These are phyloP conservation scores for Poliocrania exsul DNA, from an alignment of 2,797 vertebrate genomes.

Conservation along the genomic window DNA sequence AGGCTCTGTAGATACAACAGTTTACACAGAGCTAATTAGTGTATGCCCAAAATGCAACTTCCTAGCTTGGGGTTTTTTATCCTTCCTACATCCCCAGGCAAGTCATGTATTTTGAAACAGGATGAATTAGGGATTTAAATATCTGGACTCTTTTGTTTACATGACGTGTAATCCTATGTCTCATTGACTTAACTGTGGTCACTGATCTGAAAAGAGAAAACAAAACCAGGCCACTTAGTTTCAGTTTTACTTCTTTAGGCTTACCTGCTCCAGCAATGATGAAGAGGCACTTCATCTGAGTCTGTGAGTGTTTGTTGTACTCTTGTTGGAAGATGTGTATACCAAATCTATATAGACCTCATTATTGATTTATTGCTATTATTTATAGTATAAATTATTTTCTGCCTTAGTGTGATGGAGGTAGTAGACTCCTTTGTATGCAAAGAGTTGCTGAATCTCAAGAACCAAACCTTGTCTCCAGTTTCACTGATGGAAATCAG, in stretches of 20 bases:
- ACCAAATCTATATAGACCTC: not conserved
- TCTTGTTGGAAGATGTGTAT: not conserved
- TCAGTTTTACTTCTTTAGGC: not conserved
- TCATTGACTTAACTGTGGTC: not conserved
- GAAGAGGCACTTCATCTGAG: not conserved
- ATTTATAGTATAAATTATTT: not conserved
- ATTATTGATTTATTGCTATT: not conserved
- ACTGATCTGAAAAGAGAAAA: not conserved
- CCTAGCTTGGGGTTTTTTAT: not conserved
- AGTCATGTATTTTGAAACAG: not conserved
- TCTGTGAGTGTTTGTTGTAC: not conserved
- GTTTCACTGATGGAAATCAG: not conserved
- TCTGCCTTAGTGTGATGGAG: not conserved
- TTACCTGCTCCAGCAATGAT: not conserved
- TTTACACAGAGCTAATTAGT: not conserved
- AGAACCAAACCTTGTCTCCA: not conserved
- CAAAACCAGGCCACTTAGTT: not conserved
- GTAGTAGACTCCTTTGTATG: not conserved
- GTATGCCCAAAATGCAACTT: not conserved
- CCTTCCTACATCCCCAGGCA: not conserved
- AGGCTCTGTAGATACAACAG: not conserved
- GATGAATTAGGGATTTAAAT: not conserved
- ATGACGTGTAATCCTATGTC: not conserved
- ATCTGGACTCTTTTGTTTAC: not conserved
- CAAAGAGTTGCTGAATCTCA: not conserved